A percentile compares a stretch with the other conserved stretches of the same genome.
These are phyloP conservation scores for Junonia oenone DNA, from an alignment of 2,888 invertebrate genomes.

Conservation along the genomic window DNA sequence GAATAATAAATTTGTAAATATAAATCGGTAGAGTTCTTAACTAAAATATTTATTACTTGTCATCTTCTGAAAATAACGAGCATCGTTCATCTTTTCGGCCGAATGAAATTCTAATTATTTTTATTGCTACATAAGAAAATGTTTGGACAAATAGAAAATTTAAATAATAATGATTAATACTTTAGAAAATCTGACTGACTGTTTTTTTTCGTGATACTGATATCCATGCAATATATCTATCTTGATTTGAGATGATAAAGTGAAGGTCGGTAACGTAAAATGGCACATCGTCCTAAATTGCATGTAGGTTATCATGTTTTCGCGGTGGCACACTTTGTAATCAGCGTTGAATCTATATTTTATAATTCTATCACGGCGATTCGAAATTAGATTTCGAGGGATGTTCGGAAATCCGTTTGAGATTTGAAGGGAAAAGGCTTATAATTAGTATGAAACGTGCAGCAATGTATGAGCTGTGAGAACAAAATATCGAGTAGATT, in stretches of 20 bases:
- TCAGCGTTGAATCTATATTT: slow-evolving; percentile 20
- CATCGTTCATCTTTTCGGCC: too few relatives aligned
- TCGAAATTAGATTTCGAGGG: neutral
- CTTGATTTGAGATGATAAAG: slow-evolving; percentile 23
- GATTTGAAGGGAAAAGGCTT: neutral
- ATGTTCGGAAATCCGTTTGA: neutral
- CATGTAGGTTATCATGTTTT: slow-evolving; percentile 57
- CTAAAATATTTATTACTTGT: too few relatives aligned
- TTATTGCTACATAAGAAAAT: neutral
- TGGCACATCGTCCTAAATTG: slow-evolving; percentile 57
- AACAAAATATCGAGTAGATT: slow-evolving; percentile 40
- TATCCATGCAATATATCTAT: slow-evolving; percentile 3
- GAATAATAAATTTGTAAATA: too few relatives aligned
- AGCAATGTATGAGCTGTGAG: neutral
- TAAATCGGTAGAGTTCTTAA: too few relatives aligned
- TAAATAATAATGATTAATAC: neutral
- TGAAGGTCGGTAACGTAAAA: slow-evolving; percentile 34
- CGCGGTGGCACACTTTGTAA: slow-evolving; percentile 35
- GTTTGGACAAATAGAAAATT: neutral
- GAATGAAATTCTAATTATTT: neutral
- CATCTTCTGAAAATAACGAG: too few relatives aligned
- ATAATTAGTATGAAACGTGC: neutral
- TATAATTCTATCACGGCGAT: slow-evolving; percentile 4
- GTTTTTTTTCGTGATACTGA: neutral
- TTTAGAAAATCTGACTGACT: neutral